These are phyloP conservation scores for Pantherophis guttatus DNA, from an alignment of 2,113 vertebrate genomes.

Conservation along the genomic window DNA sequence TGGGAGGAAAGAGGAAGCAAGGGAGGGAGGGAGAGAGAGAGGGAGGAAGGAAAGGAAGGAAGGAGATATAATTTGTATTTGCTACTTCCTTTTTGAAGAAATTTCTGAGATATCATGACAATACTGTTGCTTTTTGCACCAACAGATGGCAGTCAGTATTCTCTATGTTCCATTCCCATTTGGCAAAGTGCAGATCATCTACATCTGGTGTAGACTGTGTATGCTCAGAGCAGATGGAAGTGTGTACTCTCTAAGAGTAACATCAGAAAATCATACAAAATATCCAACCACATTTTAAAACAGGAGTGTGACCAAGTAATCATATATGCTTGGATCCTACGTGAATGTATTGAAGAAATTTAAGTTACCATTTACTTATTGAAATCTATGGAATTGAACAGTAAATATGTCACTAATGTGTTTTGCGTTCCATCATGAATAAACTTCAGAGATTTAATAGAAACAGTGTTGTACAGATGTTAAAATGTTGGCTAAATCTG, in stretches of 20 bases:
- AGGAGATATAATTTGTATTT: constrained; percentile 55
- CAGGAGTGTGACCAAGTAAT: not conserved
- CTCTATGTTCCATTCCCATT: constrained; percentile 68
- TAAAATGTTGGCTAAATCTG: not conserved
- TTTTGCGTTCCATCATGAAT: not conserved
- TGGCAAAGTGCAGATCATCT: constrained; percentile 76
- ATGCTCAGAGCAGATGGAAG: constrained; percentile 71
- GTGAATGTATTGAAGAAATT: not conserved
- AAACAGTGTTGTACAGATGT: not conserved
- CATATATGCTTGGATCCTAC: not conserved
- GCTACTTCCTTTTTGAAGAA: constrained; percentile 58
- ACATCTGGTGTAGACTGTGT: constrained; percentile 76
- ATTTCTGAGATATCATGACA: constrained; percentile 64
- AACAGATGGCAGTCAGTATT: constrained; percentile 80
- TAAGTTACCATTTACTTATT: not conserved
- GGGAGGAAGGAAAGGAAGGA: not conserved
- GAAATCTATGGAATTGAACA: not conserved
- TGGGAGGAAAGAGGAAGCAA: constrained; percentile 41
- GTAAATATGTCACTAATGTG: not conserved
- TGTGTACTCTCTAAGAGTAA: constrained; percentile 31
- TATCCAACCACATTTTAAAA: not conserved
- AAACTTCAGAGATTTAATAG: not conserved
- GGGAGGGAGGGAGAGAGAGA: constrained; percentile 43
- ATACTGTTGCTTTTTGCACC: constrained; percentile 67
- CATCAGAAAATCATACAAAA: not conserved